phyloP scores from a whole-genome alignment of 2,113 vertebrate genomes.

The Ptyas mucosa region DNA sequence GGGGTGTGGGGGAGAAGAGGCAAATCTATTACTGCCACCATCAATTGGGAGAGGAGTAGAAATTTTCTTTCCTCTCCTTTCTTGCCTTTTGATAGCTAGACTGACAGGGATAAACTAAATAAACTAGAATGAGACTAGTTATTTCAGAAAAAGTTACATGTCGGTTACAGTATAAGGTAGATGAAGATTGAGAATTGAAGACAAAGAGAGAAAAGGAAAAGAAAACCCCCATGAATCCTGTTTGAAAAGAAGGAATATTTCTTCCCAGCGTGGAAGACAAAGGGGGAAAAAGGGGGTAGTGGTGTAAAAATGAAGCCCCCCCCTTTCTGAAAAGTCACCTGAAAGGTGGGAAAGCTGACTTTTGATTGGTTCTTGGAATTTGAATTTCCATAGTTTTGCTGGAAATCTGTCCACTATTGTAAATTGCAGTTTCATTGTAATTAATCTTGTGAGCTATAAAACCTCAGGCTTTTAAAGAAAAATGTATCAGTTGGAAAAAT shows the following conservation, averaged over 20 bases:
- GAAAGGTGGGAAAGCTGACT: neutral
- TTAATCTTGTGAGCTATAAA: neutral
- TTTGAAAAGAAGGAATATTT: neutral
- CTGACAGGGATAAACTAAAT: neutral
- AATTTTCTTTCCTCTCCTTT: neutral
- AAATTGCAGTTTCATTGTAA: neutral
- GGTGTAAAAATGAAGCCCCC: neutral
- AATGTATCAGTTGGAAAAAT: neutral
- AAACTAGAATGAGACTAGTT: neutral
- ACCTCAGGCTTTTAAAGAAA: neutral
- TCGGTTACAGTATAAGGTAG: neutral
- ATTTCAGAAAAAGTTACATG: neutral
- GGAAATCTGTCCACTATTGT: neutral
- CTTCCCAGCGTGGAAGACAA: neutral
- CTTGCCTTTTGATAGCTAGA: neutral
- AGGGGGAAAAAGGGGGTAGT: too few relatives aligned
- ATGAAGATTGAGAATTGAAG: neutral
- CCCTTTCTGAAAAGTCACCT: neutral
- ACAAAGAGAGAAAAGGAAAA: neutral
- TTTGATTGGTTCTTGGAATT: neutral
- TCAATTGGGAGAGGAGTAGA: neutral
- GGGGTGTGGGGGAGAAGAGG: neutral
- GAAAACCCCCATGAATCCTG: neutral
- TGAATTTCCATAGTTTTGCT: neutral
- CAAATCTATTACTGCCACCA: neutral